These are phyloP conservation scores for Scolopax rusticola DNA, from an alignment of 2,797 vertebrate species.

Conservation along the genomic window DNA sequence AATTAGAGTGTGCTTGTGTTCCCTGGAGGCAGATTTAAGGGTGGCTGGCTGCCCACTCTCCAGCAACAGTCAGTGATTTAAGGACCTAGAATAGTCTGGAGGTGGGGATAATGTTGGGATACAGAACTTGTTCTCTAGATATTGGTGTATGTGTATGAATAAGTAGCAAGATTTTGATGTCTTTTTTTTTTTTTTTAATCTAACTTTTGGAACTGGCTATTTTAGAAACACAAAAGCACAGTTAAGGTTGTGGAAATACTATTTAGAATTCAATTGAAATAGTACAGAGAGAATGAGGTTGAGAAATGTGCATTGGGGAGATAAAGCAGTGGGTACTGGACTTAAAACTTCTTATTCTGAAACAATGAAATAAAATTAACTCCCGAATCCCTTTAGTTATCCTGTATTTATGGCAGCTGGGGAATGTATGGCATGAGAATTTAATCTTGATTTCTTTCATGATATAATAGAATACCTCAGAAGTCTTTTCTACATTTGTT, in stretches of 20 bases:
- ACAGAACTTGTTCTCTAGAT: not conserved
- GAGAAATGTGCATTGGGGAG: not conserved
- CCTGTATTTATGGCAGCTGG: not conserved
- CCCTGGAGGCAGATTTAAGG: not conserved
- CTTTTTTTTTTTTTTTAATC: not conserved
- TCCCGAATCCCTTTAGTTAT: not conserved
- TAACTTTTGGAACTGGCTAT: not conserved
- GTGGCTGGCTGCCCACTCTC: not conserved
- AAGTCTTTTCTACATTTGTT: not conserved
- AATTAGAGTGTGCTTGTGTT: not conserved
- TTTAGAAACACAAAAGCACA: not conserved
- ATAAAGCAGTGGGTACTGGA: not conserved
- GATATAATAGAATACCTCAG: not conserved
- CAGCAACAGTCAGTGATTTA: not conserved
- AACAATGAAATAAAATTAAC: not conserved
- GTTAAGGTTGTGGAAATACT: not conserved
- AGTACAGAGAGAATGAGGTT: not conserved
- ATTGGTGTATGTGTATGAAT: fast-evolving
- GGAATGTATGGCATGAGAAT: not conserved
- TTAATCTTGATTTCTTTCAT: not conserved
- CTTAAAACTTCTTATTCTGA: not conserved
- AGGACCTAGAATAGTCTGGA: not conserved
- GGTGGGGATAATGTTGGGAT: fast-evolving
- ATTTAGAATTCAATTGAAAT: not conserved
- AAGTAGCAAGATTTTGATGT: not conserved